Evolutionary conservation across 2,888 invertebrate genomes (phyloP).

Genomic region (Xanthorhoe designata): DNA sequence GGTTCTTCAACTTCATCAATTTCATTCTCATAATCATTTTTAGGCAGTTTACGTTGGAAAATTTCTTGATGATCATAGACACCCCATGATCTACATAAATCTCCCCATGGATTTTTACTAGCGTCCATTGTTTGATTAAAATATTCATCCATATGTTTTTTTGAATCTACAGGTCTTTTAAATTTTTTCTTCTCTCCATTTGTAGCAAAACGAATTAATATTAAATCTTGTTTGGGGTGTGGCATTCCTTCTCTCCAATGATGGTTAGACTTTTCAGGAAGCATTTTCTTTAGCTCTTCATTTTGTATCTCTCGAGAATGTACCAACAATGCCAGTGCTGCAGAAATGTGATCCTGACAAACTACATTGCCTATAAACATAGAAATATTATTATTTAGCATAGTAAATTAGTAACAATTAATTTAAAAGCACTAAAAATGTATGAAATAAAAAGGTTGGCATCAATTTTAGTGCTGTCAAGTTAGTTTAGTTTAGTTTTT

Average conservation of each 20-base stretch:
- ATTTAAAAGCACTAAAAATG: no score
- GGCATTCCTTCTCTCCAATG: conserved; percentile 91
- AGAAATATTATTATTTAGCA: background rate
- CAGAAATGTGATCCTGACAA: conserved; percentile 86
- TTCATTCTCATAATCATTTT: conserved; percentile 62
- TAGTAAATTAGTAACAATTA: no score
- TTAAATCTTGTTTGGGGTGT: conserved; percentile 87
- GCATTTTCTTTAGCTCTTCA: conserved; percentile 69
- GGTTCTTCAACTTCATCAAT: conserved; percentile 54
- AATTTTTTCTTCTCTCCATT: conserved; percentile 89
- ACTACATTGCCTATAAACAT: conserved; percentile 86
- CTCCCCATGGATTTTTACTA: conserved; percentile 90
- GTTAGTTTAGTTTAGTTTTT: no score
- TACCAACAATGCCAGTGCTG: conserved; percentile 86
- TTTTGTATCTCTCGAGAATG: conserved; percentile 82
- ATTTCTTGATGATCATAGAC: conserved; percentile 87
- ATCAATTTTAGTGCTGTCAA: no score
- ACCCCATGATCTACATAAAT: conserved; percentile 89
- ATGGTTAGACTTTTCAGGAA: conserved; percentile 86
- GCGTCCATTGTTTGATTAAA: conserved; percentile 62
- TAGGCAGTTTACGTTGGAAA: conserved; percentile 67
- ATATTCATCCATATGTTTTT: conserved; percentile 50
- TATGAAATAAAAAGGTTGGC: no score
- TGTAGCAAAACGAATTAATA: conserved; percentile 91
- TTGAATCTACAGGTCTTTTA: conserved; percentile 64